Conservation (phyloP, 1,140 invertebrate genomes). For the Drosophila mojavensis region DNA sequence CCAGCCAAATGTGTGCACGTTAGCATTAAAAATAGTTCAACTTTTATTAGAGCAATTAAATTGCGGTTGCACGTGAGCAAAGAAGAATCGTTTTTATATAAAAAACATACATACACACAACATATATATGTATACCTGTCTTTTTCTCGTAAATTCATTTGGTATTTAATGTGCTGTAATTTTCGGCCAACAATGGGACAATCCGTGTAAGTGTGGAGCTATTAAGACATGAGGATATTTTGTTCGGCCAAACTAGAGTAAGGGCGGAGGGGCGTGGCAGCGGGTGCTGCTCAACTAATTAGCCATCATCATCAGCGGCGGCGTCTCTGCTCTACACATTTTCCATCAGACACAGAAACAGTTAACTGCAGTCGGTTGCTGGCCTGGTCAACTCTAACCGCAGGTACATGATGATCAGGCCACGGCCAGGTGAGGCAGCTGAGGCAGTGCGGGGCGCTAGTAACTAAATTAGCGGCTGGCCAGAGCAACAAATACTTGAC, state of each 20-base stretch:
- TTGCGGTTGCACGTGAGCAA: conserved; percentile 52
- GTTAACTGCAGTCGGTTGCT: conserved; percentile 39
- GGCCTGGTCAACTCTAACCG: conserved; percentile 48
- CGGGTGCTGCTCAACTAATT: conserved; percentile 59
- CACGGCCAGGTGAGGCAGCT: not conserved
- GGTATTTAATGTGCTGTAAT: conserved; percentile 77
- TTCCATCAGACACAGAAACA: conserved; percentile 54
- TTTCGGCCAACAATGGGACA: conserved; percentile 70
- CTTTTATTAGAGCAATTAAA: conserved; percentile 81
- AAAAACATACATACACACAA: not conserved
- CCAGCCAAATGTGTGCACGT: conserved; percentile 74
- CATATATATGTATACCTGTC: not conserved
- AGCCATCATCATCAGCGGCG: conserved; percentile 75
- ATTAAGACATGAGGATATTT: conserved; percentile 66
- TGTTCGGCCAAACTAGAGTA: not conserved
- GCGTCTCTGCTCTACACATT: conserved; percentile 57
- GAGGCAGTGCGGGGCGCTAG: conserved; percentile 48
- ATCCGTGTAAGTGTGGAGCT: conserved; percentile 8
- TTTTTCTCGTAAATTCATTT: conserved; percentile 16
- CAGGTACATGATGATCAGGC: conserved; percentile 68
- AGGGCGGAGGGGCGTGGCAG: not conserved
- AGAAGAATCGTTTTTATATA: conserved; percentile 11
- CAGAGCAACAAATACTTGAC: conserved; percentile 39
- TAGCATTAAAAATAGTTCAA: conserved; percentile 76
- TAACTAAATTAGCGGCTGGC: conserved; percentile 75